Evolutionary conservation across 1,140 invertebrate genomes (phyloP), one percentile per base, ranked within the genome.

Genomic region (Hyposmocoma kahamanoa): DNA sequence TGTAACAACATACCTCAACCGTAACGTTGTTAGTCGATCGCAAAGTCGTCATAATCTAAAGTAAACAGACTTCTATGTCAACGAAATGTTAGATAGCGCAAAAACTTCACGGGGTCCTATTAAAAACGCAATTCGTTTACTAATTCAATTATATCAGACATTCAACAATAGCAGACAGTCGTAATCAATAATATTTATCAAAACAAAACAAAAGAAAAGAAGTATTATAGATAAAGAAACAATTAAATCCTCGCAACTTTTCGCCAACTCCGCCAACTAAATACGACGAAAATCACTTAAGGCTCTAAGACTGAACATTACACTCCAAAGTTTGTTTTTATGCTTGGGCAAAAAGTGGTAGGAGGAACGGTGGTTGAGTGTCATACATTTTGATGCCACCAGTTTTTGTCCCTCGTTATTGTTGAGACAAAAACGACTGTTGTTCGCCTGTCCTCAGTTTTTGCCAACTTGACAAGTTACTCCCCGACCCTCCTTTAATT

Each of bases 261-360:
- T 45, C 32, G 38, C 44, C 54, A 73, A 68, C 57, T 67, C 57
- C 30, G 49, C 48, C 45, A 71, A 67, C 59, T 67, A 62, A 76
- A 75, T 70, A 74, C 71, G 62, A 74, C 55, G 64, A 69, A 75
- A 78, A 64, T 73, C 72, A 72, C 68, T 81, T 67, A 70, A 66
- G 63, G 50, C 59, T 65, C 53, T 61, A 67, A 68, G 59, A 63
- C 65, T 54, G 50, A 56, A 51, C 45, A 56, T 62, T 51, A 44
- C 61, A 62, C 52, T 53, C 46, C 53, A 55, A 63, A n/a, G n/a
- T n/a, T n/a, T n/a, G 56, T 67, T 70, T 70, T 67, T 66, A 44
- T 50, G 36, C 36, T 51, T 42, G 55, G 38, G 54, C 58, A 59
- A 70, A 69, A 68, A 67, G 53, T 54, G 56, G 41, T 50, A 52